Evolutionary conservation across 2,797 vertebrate genomes (phyloP), one percentile per base, ranked within the genome.

Genomic region (Syndactyla subalaris): DNA sequence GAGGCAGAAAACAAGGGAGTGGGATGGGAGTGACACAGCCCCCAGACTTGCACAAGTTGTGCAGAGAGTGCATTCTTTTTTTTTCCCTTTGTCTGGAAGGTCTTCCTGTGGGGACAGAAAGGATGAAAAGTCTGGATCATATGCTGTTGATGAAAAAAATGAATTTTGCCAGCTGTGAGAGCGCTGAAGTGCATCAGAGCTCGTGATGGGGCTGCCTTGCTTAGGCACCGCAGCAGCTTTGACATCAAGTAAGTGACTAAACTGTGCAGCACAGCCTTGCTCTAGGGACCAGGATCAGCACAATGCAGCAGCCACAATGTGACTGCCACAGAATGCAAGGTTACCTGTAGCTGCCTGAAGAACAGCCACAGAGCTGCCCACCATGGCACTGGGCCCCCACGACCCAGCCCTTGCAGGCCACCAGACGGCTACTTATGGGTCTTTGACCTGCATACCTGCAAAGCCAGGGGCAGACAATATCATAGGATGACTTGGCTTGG

Each of bases 271-370:
- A 24, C 24, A 54, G 5, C 27, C 11, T 39, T 38, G 20, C 71
- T 72, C 41, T 54, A 73, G 72, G 57, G 32, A 73, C 54, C 14
- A 17, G 21, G 41, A 18, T n/a, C 8, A 49, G 26, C 46, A 29
- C 5, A n/a, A 21, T 0, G 0, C 1, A 3, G 49, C 8, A 55
- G 52, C 23, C 48, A 22, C 67, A 39, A 2, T 0, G 1, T 12
- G 46, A 41, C 9, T 74, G 43, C 20, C 12, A 32, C 1, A 3
- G 68, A 51, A 79, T 0, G 2, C 73, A 79, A 16, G 6, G 14
- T 65, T 49, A 45, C 51, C 38, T 85, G 49, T 8, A 36, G 51
- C 7, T 16, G 20, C 61, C 61, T 66, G 18, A 66, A 71, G 61
- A 76, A 23, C 41, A 57, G 29, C n/a, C 43, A 51, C 4, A 6